Base-by-base conservation (phyloP, 2,797 vertebrate genomes). In the Sebastes itinus region DNA sequence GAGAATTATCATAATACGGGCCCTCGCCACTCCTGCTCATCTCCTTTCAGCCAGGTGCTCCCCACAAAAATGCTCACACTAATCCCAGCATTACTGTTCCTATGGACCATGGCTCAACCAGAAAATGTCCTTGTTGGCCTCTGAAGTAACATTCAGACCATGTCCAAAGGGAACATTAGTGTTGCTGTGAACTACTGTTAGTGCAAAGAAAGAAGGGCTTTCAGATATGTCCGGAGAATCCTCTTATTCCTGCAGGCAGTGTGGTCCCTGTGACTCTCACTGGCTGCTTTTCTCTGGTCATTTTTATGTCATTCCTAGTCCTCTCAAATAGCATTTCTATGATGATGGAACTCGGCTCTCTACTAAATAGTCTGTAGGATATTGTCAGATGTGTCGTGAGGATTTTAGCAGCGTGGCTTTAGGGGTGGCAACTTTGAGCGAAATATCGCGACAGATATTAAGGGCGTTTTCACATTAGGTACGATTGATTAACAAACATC, bases 1-100 rank as follows among this genome's bases (percentile, higher is more conserved):
- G 75, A 70, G 78, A 84, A 87, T 76, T 74, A 89, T 77, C 70
- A 83, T 80, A 86, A 82, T 75, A 38, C 38, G 32, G 33, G 27
- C 64, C 59, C 69, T 66, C 30, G 67, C 38, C 42, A 67, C 55
- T n/a, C 20, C 3, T n/a, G 75, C 59, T 81, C 22, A 22, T 77
- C 78, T 76, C 67, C 67, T 75, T 63, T 86, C 73, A 78, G 75
- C 22, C 73, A 77, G 82, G 77, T 60, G 22, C 38, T 69, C 55
- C 22, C 22, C 20, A 64, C 28, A 56, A 60, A 52, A 72, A 83
- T 77, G 65, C 71, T 82, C 56, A 71, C 68, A 65, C 65, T 84
- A 87, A 89, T 84, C 80, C 71, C 7, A 61, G 62, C 77, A 68
- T 42, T 54, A 23, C 52, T 30, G 62, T 63, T 80, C 62, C 30